These are phyloP conservation scores for Teleogryllus occipitalis DNA, from an alignment of 1,140 invertebrate species.

Conservation along the genomic window DNA sequence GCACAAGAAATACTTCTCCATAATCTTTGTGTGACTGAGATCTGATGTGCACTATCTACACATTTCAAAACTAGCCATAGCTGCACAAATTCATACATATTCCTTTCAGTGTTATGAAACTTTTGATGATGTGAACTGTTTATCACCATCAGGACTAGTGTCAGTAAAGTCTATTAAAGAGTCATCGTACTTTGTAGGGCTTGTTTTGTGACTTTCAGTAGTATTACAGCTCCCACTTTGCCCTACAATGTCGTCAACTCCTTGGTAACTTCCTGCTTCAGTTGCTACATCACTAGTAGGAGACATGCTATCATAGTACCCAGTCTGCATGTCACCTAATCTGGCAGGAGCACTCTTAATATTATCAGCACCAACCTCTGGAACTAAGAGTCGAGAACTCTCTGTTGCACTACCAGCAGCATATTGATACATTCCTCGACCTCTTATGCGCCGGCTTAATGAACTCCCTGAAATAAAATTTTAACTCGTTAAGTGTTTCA, in stretches of 20 bases:
- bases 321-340: background rate
- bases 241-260: background rate
- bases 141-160: background rate
- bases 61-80: no score
- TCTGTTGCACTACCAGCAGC: conserved; percentile 15
- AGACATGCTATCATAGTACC: conserved; percentile 16
- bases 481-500: conserved; percentile 2
- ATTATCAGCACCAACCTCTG: conserved; percentile 10
- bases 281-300: background rate
- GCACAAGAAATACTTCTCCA: no score
- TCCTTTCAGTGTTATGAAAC: no score
- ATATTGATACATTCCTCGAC: conserved; percentile 55
- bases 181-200: background rate
- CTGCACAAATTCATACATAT: no score
- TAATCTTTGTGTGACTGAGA: no score
- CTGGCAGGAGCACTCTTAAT: conserved; percentile 17
- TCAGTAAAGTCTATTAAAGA: background rate
- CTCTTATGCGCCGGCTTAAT: conserved; percentile 60
- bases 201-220: background rate
- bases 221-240: background rate
- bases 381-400: conserved; percentile 17
- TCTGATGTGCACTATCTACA: no score
- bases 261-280: conserved; percentile 7
- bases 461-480: conserved; percentile 46
- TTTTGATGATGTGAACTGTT: no score